Conservation (phyloP, 2,888 invertebrate genomes). For the Nemoura dubitans region DNA sequence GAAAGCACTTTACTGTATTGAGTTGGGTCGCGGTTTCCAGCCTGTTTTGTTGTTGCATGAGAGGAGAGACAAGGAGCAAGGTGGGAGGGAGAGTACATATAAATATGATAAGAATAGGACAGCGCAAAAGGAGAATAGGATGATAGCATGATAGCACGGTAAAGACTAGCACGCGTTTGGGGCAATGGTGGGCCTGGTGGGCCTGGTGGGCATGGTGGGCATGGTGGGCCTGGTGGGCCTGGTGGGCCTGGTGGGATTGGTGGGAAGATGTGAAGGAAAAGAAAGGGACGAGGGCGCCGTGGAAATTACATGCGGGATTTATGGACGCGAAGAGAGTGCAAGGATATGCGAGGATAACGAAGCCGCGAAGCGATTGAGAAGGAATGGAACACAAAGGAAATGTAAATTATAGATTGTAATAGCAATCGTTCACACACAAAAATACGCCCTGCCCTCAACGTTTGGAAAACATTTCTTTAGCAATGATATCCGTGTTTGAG, state of each 20-base stretch:
- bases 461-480: too few relatives aligned
- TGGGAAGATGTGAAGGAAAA: too few relatives aligned
- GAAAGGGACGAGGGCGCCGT: background rate
- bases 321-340: background rate
- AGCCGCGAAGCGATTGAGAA: background rate
- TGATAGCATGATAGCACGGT: background rate
- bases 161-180: too few relatives aligned
- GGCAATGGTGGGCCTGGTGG: too few relatives aligned
- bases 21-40: constrained; percentile 55
- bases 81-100: background rate
- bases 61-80: constrained; percentile 19
- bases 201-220: too few relatives aligned
- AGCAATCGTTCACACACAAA: too few relatives aligned
- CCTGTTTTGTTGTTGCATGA: constrained; percentile 37
- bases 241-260: too few relatives aligned
- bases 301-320: background rate
- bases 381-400: too few relatives aligned
- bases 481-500: too few relatives aligned
- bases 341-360: background rate
- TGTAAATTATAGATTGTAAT: too few relatives aligned
- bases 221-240: too few relatives aligned
- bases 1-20: constrained; percentile 62
- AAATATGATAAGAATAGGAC: constrained; percentile 38
- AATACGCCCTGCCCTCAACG: too few relatives aligned
- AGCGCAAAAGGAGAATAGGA: constrained; percentile 18